Evolutionary conservation across 2,888 invertebrate species (phyloP).

Genomic region (Netelia virgata): DNA sequence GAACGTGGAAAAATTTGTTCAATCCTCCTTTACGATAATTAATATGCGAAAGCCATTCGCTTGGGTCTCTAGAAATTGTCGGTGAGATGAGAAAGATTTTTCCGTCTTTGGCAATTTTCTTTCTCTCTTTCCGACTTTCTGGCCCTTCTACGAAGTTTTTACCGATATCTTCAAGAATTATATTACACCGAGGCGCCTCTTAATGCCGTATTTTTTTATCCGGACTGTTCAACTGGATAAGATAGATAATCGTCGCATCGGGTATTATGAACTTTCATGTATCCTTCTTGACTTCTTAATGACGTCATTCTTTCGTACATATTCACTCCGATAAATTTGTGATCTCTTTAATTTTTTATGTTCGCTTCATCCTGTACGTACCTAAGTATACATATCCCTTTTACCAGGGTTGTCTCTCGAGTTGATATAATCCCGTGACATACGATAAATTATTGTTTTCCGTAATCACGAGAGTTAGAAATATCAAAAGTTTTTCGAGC

Average conservation of each 20-base stretch:
- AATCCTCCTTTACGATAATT: not conserved
- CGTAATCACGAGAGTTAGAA: not conserved
- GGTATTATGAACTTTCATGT: not conserved
- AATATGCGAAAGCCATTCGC: constrained; percentile 10
- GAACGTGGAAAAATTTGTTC: constrained; percentile 4
- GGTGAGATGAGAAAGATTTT: constrained; percentile 12
- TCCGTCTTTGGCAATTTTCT: not conserved
- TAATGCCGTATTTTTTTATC: constrained; percentile 6
- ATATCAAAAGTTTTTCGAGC: not conserved
- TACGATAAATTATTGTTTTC: not conserved
- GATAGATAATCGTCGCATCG: not conserved
- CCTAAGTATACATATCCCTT: too few species aligned
- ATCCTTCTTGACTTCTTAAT: not conserved
- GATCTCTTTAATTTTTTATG: too few species aligned
- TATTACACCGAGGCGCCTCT: constrained; percentile 10
- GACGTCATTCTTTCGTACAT: not conserved
- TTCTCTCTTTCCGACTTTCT: not conserved
- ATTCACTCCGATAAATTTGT: not conserved
- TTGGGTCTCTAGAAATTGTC: not conserved
- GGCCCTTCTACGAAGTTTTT: not conserved
- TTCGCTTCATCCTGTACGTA: too few species aligned
- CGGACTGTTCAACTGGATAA: not conserved
- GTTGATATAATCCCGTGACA: not conserved
- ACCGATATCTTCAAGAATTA: constrained; percentile 1
- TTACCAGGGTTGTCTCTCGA: not conserved